Conservation (phyloP, 2,797 vertebrate genomes). For the Momotus momota region DNA sequence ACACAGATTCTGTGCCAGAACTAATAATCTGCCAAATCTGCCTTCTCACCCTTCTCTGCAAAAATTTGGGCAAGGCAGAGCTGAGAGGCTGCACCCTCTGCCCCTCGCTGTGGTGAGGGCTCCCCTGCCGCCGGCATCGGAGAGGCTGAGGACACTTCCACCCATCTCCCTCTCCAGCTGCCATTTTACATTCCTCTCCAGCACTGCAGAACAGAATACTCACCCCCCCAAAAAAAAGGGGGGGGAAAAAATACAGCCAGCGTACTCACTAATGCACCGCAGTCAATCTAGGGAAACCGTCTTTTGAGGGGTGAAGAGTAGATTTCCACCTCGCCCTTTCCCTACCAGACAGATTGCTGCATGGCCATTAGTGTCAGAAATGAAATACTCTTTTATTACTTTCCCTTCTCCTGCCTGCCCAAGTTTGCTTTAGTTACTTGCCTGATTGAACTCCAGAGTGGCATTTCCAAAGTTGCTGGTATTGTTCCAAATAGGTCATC, state of each 20-base stretch:
- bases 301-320: background rate
- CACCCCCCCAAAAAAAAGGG: too few relatives aligned
- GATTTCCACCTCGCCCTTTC: background rate
- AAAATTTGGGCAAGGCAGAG: background rate
- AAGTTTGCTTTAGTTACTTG: constrained; percentile 69
- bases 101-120: fast-evolving
- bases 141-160: background rate
- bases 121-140: background rate
- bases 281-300: background rate
- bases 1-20: background rate
- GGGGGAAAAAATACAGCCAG: background rate
- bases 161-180: background rate
- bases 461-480: constrained; percentile 79
- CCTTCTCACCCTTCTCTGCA: background rate
- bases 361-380: constrained; percentile 11
- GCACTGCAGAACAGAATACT: background rate
- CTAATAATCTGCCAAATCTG: background rate
- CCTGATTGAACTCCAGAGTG: constrained; percentile 75
- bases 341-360: constrained; percentile 32
- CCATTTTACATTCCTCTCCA: constrained; percentile 4
- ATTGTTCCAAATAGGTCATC: constrained; percentile 83
- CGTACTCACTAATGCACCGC: background rate
- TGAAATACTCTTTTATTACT: constrained; percentile 48
- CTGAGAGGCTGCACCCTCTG: background rate
- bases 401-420: constrained; percentile 29